These are phyloP conservation scores for Sphaerophoria rueppellii DNA, from an alignment of 2,888 invertebrate species.

Conservation along the genomic window DNA sequence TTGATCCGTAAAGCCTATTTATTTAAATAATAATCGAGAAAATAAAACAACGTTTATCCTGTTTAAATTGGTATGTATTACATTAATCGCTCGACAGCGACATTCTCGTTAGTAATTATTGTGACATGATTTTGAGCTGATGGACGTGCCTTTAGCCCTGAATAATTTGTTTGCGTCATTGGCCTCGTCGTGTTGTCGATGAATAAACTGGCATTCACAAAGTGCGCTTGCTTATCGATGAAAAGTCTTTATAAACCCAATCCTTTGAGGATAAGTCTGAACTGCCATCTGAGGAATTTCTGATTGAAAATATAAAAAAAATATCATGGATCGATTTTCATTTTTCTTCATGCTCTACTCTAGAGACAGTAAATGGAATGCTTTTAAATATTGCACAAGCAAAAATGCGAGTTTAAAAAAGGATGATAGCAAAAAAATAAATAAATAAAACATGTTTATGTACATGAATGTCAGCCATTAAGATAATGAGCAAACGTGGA, in stretches of 20 bases:
- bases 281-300: not conserved
- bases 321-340: constrained; percentile 12
- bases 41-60: too few relatives aligned
- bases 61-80: too few relatives aligned
- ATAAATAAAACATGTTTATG: not conserved
- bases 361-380: not conserved
- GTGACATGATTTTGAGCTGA: not conserved
- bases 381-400: not conserved
- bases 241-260: constrained; percentile 19
- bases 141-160: not conserved
- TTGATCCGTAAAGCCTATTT: too few relatives aligned
- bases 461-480: not conserved
- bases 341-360: not conserved
- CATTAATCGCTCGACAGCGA: too few relatives aligned
- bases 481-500: constrained; percentile 1
- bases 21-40: too few relatives aligned
- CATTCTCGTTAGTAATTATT: not conserved
- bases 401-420: not conserved
- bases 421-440: not conserved
- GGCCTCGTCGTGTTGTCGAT: not conserved
- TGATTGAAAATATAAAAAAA: not conserved
- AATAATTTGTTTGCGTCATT: not conserved
- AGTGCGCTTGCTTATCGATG: not conserved
- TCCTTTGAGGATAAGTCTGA: constrained; percentile 11
- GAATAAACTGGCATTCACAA: constrained; percentile 1